Evolutionary conservation across 2,113 vertebrate genomes (phyloP), one percentile per base, ranked within the genome.

Genomic region (Platanista minor): DNA sequence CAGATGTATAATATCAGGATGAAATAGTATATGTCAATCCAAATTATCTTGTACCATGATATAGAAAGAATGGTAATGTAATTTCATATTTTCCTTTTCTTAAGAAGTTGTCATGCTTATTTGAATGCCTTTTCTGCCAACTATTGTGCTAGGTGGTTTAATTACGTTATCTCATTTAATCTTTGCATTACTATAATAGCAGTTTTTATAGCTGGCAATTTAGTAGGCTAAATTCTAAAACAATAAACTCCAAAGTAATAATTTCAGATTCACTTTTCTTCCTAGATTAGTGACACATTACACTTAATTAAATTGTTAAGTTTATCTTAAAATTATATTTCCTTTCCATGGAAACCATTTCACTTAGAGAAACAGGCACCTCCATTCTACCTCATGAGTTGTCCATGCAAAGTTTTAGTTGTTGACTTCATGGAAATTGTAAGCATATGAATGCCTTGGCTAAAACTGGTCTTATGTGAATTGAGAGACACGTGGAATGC

Each of bases 351-450:
- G 43, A 95, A 92, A 49, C 6, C 29, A 49, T 78, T 89, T 95
- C 29, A 90, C 36, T 41, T 80, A 62, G 39, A 85, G 31, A 75
- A 90, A 77, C 39, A 75, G 90, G 21, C 27, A 87, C 54, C 39
- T 71, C 71, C 25, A 13, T 87, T 86, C 84, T 71, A 80, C 29
- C 49, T 95, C 21, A 9, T 29, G 31, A 87, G 62, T 59, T 75
- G 25, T 29, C 83, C 67, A 8, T 52, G 67, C 17, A 81, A 84
- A 95, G 31, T 92, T 92, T 85, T 90, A 75, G 74, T 90, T 95
- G 72, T 95, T 95, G 88, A 93, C 88, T 91, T 86, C 71, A 96
- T 91, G 87, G 88, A 97, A 97, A 95, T 31, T 93, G 71, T 86
- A 87, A 93, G 39, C 69, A 54, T 96, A 57, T 61, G 87, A 97